These are phyloP conservation scores for Phalanger gymnotis DNA, from an alignment of 2,797 vertebrate species.

Conservation along the genomic window DNA sequence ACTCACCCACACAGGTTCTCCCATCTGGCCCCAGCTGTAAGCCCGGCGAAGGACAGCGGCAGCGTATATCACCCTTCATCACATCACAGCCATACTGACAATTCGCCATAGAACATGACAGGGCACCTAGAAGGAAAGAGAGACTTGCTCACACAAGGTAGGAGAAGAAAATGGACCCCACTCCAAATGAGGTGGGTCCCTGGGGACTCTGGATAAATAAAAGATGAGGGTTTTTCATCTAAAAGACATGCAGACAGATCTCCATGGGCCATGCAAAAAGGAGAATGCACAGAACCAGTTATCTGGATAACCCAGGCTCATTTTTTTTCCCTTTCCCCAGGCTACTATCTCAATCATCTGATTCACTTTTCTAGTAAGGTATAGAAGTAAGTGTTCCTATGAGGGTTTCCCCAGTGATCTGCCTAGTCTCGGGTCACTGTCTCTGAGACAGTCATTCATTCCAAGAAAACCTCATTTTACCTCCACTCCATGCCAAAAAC, in stretches of 20 bases:
- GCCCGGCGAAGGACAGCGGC: conserved; percentile 96
- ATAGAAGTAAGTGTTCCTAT: not conserved
- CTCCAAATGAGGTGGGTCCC: not conserved
- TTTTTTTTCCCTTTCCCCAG: not conserved
- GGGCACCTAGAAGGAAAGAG: conserved; percentile 85
- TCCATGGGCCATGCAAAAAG: not conserved
- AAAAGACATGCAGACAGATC: not conserved
- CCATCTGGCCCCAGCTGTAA: conserved; percentile 94
- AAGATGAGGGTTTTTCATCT: not conserved
- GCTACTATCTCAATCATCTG: not conserved
- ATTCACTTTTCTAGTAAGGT: not conserved
- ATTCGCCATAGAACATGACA: conserved; percentile 96
- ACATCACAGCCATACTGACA: conserved; percentile 98
- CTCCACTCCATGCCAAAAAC: not conserved
- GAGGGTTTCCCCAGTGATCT: not conserved
- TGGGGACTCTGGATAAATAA: not conserved
- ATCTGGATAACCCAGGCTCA: not conserved
- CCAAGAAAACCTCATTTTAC: not conserved
- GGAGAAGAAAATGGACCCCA: not conserved
- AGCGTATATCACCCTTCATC: conserved; percentile 94
- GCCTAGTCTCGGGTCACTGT: not conserved
- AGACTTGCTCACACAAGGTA: not conserved
- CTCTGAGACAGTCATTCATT: not conserved
- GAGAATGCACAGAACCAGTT: conserved; percentile 19
- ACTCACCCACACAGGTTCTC: conserved; percentile 96